Evolutionary conservation across 37 sponge, comb jelly and placozoan genomes (phyloP), one percentile per base, ranked within the genome.

Genomic region (Geodia barretti): DNA sequence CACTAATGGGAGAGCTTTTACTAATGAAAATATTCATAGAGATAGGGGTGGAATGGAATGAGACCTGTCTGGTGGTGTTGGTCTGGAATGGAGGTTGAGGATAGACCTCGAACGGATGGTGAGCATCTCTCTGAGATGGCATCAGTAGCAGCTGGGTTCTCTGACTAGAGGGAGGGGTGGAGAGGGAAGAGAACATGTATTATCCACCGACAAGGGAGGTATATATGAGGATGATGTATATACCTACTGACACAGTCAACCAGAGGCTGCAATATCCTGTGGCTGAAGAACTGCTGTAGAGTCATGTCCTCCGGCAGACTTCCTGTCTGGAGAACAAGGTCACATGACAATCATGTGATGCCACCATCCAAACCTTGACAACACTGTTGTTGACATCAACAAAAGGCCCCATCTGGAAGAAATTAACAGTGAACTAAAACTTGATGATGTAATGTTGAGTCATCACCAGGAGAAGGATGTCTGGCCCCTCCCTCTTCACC

Each of bases 31-130:
- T n/a, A n/a, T n/a, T n/a, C n/a, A n/a, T n/a, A n/a, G n/a, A n/a
- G n/a, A n/a, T n/a, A n/a, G n/a, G n/a, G n/a, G n/a, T n/a, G n/a
- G n/a, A n/a, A n/a, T n/a, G n/a, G n/a, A n/a, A n/a, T n/a, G n/a
- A n/a, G n/a, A n/a, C n/a, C n/a, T 47, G 54, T 47, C 54, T 47
- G 34, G 7, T 43, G 30, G 8, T 7, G 29, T 7, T 32, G 59
- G 7, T 30, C 59, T 41, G 70, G 86, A 89, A 89, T 1, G 96
- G 87, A 31, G 93, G 93, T 68, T 95, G 96, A 4, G 96, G 96
- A 68, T 92, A 95, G 41, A 95, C 90, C 26, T 39, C 58, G 24
- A 20, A 80, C 7, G 78, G 85, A 67, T 95, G 93, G 42, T 78
- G 87, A 25, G 78, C 79, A 65, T 95, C 96, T 31, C 61, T 30